Evolutionary conservation across 2,888 invertebrate species (phyloP).

Genomic region (Electrophaes corylata): DNA sequence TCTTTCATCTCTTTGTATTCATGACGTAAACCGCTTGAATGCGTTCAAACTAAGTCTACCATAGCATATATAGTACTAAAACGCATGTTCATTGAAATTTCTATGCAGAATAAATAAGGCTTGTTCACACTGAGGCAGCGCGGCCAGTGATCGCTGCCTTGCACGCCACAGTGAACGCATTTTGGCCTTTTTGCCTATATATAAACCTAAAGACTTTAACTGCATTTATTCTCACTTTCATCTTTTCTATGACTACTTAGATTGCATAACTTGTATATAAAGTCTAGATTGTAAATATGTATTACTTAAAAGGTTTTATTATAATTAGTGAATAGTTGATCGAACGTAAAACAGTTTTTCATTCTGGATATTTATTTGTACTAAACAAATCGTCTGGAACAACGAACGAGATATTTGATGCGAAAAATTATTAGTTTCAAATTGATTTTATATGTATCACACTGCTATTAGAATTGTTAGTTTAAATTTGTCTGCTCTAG

Average conservation of each 20-base stretch:
- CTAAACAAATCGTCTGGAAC: background rate
- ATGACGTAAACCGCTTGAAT: no score
- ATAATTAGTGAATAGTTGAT: conserved; percentile 23
- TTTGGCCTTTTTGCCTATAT: background rate
- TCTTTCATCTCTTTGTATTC: background rate
- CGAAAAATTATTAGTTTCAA: background rate
- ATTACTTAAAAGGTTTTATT: conserved; percentile 50
- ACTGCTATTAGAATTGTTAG: no score
- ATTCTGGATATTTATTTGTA: background rate
- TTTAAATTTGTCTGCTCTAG: no score
- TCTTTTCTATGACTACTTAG: conserved; percentile 34
- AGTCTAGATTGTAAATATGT: conserved; percentile 71
- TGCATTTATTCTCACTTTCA: conserved; percentile 36
- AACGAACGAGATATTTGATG: background rate
- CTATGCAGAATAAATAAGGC: no score
- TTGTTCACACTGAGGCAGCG: no score
- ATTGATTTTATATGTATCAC: no score
- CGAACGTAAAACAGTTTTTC: background rate
- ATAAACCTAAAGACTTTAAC: conserved; percentile 27
- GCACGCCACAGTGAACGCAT: no score
- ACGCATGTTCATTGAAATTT: no score
- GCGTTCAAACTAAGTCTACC: no score
- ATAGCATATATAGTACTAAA: no score
- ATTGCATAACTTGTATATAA: conserved; percentile 65
- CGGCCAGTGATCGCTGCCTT: no score